Base-by-base conservation (phyloP, 2,113 vertebrate species). In the Cynopterus brachyotis region DNA sequence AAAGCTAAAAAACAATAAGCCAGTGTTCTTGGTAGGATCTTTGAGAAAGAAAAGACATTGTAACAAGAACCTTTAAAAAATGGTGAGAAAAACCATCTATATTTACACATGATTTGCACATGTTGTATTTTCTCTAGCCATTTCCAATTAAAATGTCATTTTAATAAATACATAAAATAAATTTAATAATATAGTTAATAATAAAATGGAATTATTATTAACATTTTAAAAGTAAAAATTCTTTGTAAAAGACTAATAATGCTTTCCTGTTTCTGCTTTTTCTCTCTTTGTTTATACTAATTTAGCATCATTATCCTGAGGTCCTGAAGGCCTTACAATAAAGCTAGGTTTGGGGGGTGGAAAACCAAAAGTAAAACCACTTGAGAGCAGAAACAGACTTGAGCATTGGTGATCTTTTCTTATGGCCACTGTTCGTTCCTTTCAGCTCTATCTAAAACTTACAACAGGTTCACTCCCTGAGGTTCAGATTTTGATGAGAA, bases 31-130 rank as follows among this genome's bases (percentile, higher is more conserved):
- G 69, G 37, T 62, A 80, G 42, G n/a, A 53, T 78, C 59, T 83
- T 59, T 42, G 17, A 53, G 37, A 26, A 91, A 82, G 17, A 5
- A 19, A 47, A 86, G 47, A 15, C 47, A 93, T 30, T 22, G 30
- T 70, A 62, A 86, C 19, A 94, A 67, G 32, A 83, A 75, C 4
- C 60, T 86, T 91, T 84, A 40, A 50, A 64, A 90, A 60, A 88
- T n/a, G 45, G 16, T 69, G 40, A 2, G 32, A 24, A 75, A 50
- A 78, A 5, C 42, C 26, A 45, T 24, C 8, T 60, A 53, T 76
- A 78, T 80, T 93, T 78, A 40, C 66, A 81, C 50, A 35, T 53
- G 17, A 96, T 92, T 91, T 96, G 30, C 47, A 90, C 82, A 47
- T 66, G 16, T 26, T 82, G 13, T 50, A 30, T 92, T 97, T 70